Conservation (phyloP, 2,888 invertebrate species). For the Eucera pruinosa region DNA sequence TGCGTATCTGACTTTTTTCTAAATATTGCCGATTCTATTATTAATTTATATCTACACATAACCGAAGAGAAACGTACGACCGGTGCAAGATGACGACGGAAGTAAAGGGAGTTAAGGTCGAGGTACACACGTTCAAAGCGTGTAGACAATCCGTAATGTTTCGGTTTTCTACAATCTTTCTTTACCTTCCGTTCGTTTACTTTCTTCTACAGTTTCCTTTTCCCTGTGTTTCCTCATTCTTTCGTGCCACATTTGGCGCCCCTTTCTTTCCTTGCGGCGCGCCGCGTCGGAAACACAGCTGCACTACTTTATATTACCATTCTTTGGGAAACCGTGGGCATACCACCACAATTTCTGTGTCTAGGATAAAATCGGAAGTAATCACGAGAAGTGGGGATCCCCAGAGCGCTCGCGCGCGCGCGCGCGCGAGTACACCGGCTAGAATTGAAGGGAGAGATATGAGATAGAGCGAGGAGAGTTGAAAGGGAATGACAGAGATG, state of each 20-base stretch:
- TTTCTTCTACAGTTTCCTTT: conserved; percentile 1
- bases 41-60: no score
- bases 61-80: neutral
- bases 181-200: conserved; percentile 10
- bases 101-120: conserved; percentile 21
- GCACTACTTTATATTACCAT: conserved; percentile 67
- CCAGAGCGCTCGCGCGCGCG: conserved; percentile 9
- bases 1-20: no score
- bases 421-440: neutral
- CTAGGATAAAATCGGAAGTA: conserved; percentile 80
- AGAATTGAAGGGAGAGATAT: conserved; percentile 18
- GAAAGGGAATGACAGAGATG: conserved; percentile 46
- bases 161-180: conserved; percentile 20
- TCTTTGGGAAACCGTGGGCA: conserved; percentile 62
- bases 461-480: conserved; percentile 8
- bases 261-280: conserved; percentile 21
- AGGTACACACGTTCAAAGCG: conserved; percentile 23
- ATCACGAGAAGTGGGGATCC: conserved; percentile 80
- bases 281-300: conserved; percentile 45
- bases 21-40: no score
- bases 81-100: neutral
- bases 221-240: neutral
- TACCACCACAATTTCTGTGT: conserved; percentile 65
- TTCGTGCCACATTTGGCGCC: conserved; percentile 1
- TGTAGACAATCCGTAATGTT: conserved; percentile 16